phyloP scores from a whole-genome alignment of 1,140 invertebrate genomes.

The Zaprionus camerounensis region DNA sequence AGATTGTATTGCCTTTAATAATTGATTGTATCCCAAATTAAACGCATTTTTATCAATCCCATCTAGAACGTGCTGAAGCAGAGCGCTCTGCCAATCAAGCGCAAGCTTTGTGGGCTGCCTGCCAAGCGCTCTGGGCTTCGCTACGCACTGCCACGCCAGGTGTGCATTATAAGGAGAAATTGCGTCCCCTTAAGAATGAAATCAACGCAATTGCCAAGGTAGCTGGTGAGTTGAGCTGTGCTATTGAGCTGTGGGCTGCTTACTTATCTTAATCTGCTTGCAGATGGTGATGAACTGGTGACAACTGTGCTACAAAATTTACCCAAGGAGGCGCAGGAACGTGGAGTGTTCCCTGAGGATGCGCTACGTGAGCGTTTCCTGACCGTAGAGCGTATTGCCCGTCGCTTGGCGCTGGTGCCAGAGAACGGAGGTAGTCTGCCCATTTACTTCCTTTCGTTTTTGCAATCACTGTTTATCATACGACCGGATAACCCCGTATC shows the following conservation, averaged over 20 bases:
- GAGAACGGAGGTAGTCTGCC: constrained; percentile 91
- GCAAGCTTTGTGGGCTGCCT: constrained; percentile 96
- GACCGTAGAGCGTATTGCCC: constrained; percentile 89
- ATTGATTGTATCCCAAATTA: neutral
- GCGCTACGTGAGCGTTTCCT: constrained; percentile 93
- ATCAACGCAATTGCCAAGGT: constrained; percentile 88
- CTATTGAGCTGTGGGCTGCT: neutral
- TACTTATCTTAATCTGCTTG: neutral
- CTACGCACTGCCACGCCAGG: constrained; percentile 88
- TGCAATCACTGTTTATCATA: constrained; percentile 90
- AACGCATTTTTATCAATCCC: neutral
- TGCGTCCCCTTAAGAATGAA: constrained; percentile 91
- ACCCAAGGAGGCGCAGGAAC: constrained; percentile 89
- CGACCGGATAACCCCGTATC: constrained; percentile 89
- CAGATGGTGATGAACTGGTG: constrained; percentile 89
- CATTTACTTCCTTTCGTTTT: constrained; percentile 94
- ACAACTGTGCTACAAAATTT: constrained; percentile 90
- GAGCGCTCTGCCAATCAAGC: constrained; percentile 92
- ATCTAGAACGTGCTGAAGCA: constrained; percentile 89
- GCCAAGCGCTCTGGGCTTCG: constrained; percentile 92
- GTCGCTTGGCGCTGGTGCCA: constrained; percentile 92
- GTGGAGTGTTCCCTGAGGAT: constrained; percentile 94
- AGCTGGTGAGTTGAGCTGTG: constrained; percentile 86
- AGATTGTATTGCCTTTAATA: neutral
- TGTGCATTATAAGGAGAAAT: constrained; percentile 85